Evolutionary conservation across 1,140 invertebrate genomes (phyloP).

Genomic region (Drosophila mayri): DNA sequence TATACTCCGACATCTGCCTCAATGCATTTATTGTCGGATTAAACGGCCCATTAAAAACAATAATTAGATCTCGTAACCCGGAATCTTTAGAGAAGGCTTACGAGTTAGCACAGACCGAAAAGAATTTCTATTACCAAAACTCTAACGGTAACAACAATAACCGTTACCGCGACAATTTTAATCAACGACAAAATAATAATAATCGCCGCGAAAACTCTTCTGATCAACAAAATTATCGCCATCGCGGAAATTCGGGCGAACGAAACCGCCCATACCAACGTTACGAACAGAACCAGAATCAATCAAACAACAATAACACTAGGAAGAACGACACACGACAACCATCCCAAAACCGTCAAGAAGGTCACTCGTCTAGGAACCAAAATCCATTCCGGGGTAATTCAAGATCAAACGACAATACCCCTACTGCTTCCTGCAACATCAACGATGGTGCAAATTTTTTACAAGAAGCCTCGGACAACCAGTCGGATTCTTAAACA

Average conservation of each 20-base stretch:
- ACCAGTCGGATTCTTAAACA: conserved; percentile 8
- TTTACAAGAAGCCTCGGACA: conserved; percentile 2
- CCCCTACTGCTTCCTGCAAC: conserved; percentile 8
- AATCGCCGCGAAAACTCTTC: background rate
- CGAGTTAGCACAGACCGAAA: too few relatives aligned
- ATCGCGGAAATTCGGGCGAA: background rate
- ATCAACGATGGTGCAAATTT: conserved; percentile 10
- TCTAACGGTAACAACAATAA: too few relatives aligned
- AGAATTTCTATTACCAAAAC: too few relatives aligned
- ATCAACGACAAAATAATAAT: too few relatives aligned
- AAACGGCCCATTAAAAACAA: too few relatives aligned
- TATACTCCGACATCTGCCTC: too few relatives aligned
- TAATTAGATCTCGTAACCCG: too few relatives aligned
- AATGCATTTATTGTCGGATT: too few relatives aligned
- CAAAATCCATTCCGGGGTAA: conserved; percentile 1
- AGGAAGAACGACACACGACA: background rate
- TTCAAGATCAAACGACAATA: background rate
- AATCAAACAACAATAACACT: conserved; percentile 1
- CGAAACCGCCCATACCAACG: conserved; percentile 14
- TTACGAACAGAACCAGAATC: background rate
- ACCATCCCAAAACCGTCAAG: background rate
- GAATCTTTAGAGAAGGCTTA: too few relatives aligned
- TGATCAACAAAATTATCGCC: conserved; percentile 5
- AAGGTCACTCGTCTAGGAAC: background rate
- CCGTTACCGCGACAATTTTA: too few relatives aligned